Evolutionary conservation across 2,888 invertebrate species (phyloP).

Genomic region (Anoplius nigerrimus): DNA sequence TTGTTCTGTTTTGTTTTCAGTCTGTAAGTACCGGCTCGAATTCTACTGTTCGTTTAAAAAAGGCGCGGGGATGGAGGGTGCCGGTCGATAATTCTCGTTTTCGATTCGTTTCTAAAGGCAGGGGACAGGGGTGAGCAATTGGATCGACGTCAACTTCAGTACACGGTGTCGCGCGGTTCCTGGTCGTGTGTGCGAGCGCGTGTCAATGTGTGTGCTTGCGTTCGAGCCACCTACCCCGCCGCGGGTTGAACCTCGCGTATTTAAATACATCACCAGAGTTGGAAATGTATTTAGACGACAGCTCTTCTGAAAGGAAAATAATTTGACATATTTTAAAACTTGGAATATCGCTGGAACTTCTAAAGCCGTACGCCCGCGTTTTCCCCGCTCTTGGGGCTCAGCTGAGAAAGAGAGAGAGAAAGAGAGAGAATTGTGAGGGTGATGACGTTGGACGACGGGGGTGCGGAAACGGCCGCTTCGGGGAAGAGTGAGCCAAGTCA

Average conservation of each 20-base stretch:
- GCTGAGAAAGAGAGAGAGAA: slow-evolving; percentile 46
- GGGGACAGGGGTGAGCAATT: too few relatives aligned
- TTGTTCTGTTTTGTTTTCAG: too few relatives aligned
- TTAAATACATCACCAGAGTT: slow-evolving; percentile 63
- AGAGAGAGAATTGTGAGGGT: slow-evolving; percentile 29
- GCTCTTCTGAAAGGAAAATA: slow-evolving; percentile 68
- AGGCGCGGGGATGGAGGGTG: too few relatives aligned
- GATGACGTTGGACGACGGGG: slow-evolving; percentile 33
- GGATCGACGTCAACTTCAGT: too few relatives aligned
- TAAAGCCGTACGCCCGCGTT: slow-evolving; percentile 49
- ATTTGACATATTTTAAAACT: slow-evolving; percentile 74
- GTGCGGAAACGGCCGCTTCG: slow-evolving; percentile 17
- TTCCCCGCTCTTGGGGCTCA: slow-evolving; percentile 32
- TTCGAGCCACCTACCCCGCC: not conserved
- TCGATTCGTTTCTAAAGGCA: too few relatives aligned
- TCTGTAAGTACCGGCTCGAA: too few relatives aligned
- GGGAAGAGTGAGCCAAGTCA: slow-evolving; percentile 57
- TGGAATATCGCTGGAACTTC: slow-evolving; percentile 69
- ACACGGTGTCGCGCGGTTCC: not conserved
- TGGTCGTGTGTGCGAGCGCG: slow-evolving; percentile 1
- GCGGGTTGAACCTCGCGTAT: slow-evolving; percentile 50
- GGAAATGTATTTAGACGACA: slow-evolving; percentile 64
- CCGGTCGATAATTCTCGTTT: too few relatives aligned
- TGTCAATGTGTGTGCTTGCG: slow-evolving; percentile 4
- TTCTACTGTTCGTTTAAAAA: too few relatives aligned